phyloP scores from a whole-genome alignment of 2,797 vertebrate genomes.

The Sebastiscus albofasciatus region DNA sequence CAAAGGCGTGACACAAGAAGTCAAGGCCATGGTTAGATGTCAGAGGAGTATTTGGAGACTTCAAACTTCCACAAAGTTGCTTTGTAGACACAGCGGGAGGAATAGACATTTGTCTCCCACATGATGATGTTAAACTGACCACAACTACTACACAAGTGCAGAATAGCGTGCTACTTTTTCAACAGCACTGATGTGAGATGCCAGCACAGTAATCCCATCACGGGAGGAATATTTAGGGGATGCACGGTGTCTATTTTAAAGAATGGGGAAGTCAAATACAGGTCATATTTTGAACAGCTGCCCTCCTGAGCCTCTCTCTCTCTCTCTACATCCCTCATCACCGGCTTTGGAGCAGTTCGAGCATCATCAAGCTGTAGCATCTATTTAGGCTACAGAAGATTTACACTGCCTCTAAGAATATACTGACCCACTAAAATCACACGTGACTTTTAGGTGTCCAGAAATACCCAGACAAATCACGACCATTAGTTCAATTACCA shows the following conservation, averaged over 20 bases:
- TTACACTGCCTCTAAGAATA: slow-evolving; percentile 74
- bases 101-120: background rate
- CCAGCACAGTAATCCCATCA: slow-evolving; percentile 44
- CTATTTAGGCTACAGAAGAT: slow-evolving; percentile 63
- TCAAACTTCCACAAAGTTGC: slow-evolving; percentile 26
- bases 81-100: slow-evolving; percentile 20
- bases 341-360: background rate
- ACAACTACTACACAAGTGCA: slow-evolving; percentile 6
- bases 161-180: slow-evolving; percentile 12
- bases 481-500: slow-evolving; percentile 58
- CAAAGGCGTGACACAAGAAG: slow-evolving; percentile 45
- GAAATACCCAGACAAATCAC: slow-evolving; percentile 70
- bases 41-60: slow-evolving; percentile 22
- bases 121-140: slow-evolving; percentile 17
- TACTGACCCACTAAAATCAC: slow-evolving; percentile 69
- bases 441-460: slow-evolving; percentile 66
- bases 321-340: background rate
- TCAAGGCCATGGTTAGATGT: slow-evolving; percentile 41
- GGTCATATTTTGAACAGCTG: slow-evolving; percentile 62
- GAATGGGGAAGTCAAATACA: slow-evolving; percentile 50
- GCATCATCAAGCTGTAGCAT: slow-evolving; percentile 46
- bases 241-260: slow-evolving; percentile 58
- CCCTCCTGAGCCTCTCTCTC: background rate
- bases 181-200: slow-evolving; percentile 34
- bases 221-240: slow-evolving; percentile 41